Percentiles rank a stretch among this genome's conserved stretches.
Conservation (phyloP, 2,888 invertebrate species). For the Diaprepes abbreviatus region DNA sequence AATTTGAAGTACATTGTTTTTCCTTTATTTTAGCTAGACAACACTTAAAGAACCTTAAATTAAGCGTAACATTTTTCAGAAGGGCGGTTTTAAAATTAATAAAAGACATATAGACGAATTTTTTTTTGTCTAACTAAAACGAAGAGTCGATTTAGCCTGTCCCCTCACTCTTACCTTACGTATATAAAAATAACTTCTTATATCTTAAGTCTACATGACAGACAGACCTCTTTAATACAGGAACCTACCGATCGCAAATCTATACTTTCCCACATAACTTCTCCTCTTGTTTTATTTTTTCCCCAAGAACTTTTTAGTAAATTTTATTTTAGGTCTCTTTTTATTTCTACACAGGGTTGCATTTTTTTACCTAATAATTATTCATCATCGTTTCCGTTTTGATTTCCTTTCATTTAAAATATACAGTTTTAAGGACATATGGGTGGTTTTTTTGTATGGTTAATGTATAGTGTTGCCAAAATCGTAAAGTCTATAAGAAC, state of each 20-base stretch:
- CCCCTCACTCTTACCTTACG: constrained; percentile 26
- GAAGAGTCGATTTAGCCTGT: constrained; percentile 9
- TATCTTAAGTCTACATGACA: constrained; percentile 36
- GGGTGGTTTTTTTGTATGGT: no score
- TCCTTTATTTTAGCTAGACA: constrained; percentile 15
- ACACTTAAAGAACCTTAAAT: not conserved
- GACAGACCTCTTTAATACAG: constrained; percentile 28
- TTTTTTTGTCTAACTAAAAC: constrained; percentile 11
- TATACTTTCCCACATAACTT: not conserved
- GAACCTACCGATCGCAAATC: constrained; percentile 36
- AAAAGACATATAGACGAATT: not conserved
- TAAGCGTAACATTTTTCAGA: not conserved
- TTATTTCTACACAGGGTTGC: no score
- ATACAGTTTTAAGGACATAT: no score
- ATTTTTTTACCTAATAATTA: no score
- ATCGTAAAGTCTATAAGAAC: no score
- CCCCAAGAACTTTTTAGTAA: not conserved
- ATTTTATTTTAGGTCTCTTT: no score
- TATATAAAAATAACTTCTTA: constrained; percentile 46
- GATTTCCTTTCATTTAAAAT: no score
- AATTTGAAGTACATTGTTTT: constrained; percentile 13
- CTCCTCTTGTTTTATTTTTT: constrained; percentile 26
- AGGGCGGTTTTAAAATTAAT: not conserved
- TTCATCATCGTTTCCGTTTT: no score
- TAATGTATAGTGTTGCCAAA: no score